Conservation (phyloP, 2,888 invertebrate genomes). For the Drosophila histrio region DNA sequence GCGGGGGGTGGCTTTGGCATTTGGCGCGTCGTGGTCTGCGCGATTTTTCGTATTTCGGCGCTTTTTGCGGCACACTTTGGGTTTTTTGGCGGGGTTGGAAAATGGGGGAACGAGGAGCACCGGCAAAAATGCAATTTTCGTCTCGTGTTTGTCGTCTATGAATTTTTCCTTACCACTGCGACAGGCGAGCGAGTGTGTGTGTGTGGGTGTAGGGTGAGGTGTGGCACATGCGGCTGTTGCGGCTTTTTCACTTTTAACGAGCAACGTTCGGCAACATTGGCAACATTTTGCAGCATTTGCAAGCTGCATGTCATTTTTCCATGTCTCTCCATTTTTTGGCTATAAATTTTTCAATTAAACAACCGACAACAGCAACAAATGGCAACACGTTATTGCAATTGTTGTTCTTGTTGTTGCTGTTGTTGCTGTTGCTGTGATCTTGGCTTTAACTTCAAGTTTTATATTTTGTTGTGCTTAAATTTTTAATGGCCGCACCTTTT, state of each 20-base stretch:
- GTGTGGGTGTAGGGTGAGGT: conserved; percentile 37
- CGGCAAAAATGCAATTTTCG: conserved; percentile 71
- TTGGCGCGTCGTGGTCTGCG: conserved; percentile 57
- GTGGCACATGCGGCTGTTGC: conserved; percentile 76
- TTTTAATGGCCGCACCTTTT: conserved; percentile 52
- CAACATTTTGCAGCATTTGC: conserved; percentile 61
- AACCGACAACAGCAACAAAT: conserved; percentile 39
- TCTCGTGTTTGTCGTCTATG: conserved; percentile 76
- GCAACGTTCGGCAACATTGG: conserved; percentile 40
- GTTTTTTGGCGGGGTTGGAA: neutral
- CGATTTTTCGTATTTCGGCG: conserved; percentile 59
- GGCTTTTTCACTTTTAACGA: conserved; percentile 80
- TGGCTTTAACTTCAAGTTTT: conserved; percentile 33
- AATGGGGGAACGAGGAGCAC: neutral
- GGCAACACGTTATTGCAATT: neutral
- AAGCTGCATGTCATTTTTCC: conserved; percentile 64
- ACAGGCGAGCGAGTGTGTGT: conserved; percentile 28
- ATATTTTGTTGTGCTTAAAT: conserved; percentile 30
- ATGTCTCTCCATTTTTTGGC: conserved; percentile 52
- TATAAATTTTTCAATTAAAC: conserved; percentile 65
- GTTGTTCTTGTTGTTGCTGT: neutral
- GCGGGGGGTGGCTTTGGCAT: conserved; percentile 28
- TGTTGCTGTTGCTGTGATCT: conserved; percentile 33
- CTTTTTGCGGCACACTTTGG: conserved; percentile 54
- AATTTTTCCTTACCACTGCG: conserved; percentile 67